These are phyloP conservation scores for Reticulitermes lucifugus DNA, from an alignment of 2,888 invertebrate species.

Conservation along the genomic window DNA sequence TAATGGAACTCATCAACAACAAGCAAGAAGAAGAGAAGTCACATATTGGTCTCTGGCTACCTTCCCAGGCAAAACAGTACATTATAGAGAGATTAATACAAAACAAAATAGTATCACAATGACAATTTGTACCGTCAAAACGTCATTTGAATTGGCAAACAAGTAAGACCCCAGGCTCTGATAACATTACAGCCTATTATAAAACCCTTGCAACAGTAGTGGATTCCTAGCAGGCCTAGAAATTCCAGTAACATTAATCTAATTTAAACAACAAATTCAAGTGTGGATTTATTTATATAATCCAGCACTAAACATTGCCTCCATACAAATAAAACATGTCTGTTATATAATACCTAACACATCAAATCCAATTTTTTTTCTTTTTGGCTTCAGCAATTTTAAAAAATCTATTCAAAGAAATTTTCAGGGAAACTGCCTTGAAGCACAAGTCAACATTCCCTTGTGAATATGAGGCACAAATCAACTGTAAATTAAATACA, in stretches of 20 bases:
- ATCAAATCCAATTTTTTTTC: constrained; percentile 50
- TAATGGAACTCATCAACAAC: constrained; percentile 49
- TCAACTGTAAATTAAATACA: constrained; percentile 46
- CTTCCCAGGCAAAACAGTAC: constrained; percentile 52
- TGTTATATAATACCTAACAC: constrained; percentile 50
- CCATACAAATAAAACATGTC: constrained; percentile 50
- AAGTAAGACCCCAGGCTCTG: constrained; percentile 50
- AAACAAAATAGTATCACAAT: constrained; percentile 55
- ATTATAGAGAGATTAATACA: constrained; percentile 52
- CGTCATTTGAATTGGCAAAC: constrained; percentile 54
- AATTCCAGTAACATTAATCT: constrained; percentile 48
- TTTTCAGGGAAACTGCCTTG: constrained; percentile 43
- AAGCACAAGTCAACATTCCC: constrained; percentile 49
- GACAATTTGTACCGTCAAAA: constrained; percentile 55
- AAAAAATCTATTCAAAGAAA: constrained; percentile 42
- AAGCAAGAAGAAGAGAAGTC: constrained; percentile 20
- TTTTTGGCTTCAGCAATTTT: constrained; percentile 39
- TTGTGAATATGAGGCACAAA: constrained; percentile 49
- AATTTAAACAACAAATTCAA: constrained; percentile 50
- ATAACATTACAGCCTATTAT: constrained; percentile 51
- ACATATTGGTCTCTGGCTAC: constrained; percentile 52
- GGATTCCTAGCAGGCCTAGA: constrained; percentile 47
- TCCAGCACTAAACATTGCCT: constrained; percentile 49
- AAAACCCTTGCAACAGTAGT: constrained; percentile 50
- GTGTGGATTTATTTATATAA: constrained; percentile 48